Evolutionary conservation across 2,797 vertebrate species (phyloP), one percentile per base, ranked within the genome.

Genomic region (Lycodopsis pacificus): DNA sequence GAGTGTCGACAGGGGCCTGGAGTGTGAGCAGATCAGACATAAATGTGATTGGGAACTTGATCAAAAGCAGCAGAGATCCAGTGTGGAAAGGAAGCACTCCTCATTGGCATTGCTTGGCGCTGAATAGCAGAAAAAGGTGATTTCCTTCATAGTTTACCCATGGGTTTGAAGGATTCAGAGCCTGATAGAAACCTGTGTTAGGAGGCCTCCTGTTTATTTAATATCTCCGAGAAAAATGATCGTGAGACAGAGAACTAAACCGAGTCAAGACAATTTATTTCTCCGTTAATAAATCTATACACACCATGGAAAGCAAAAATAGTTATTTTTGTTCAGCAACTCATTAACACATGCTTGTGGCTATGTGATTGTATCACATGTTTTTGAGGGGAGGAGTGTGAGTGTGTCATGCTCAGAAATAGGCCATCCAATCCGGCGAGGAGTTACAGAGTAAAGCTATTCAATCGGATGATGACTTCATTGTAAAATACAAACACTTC

Each of bases 261-360:
- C 14, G 32, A 82, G 56, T 81, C 57, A 81, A 80, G 65, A 82
- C 76, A 38, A 73, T 86, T 84, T 81, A 71, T 79, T 87, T 89
- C 86, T 56, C 51, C 48, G 42, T 72, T 86, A 77, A 89, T 84
- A 83, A 80, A 85, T 83, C 68, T 78, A 70, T 67, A 79, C 82
- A 83, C 84, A 83, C 80, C 81, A 80, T 64, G 46, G 76, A 80
- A 80, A 82, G 69, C 54, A 82, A 79, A 85, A 84, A 80, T 73
- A 80, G 83, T 88, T 91, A 86, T 92, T 93, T 92, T 91, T 89
- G 87, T 90, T 90, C 85, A 80, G 87, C 68, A 64, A 76, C 91
- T 93, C 90, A 87, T 94, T 93, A 91, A 93, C 94, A 89, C 85
- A 89, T 66, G 83, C 92, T 88, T 69, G 49, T 71, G 88, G 92